Conservation (phyloP, 2,797 vertebrate species). For the Gallinago solitaria region DNA sequence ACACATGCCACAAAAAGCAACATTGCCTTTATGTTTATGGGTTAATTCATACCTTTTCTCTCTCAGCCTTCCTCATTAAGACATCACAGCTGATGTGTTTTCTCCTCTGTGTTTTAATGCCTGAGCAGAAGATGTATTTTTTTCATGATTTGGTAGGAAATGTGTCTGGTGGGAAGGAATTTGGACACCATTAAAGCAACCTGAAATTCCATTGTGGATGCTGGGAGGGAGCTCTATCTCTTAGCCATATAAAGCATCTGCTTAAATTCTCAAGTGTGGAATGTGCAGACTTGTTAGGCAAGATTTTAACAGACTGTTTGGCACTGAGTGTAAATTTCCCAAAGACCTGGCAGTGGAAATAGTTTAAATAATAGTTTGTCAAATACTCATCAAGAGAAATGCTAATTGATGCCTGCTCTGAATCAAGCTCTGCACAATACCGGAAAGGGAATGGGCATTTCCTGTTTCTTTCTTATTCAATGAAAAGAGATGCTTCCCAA, state of each 20-base stretch:
- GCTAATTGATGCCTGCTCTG: constrained; percentile 63
- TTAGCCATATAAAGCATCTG: constrained; percentile 59
- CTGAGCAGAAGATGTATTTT: constrained; percentile 47
- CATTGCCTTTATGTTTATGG: not conserved
- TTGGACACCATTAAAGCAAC: not conserved
- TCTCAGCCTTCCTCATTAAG: constrained; percentile 48
- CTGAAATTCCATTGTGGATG: not conserved
- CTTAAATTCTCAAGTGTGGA: constrained; percentile 63
- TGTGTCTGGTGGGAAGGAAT: constrained; percentile 4
- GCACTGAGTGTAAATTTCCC: constrained; percentile 66
- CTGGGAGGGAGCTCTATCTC: constrained; percentile 41
- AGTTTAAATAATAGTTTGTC: constrained; percentile 75
- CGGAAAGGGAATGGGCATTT: constrained; percentile 12
- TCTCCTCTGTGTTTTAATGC: constrained; percentile 23
- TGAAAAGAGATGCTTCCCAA: not conserved
- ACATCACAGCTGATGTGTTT: constrained; percentile 47
- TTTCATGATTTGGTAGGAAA: constrained; percentile 37
- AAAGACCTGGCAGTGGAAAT: constrained; percentile 73
- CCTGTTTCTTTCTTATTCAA: not conserved
- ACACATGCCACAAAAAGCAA: not conserved
- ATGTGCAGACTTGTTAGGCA: constrained; percentile 55
- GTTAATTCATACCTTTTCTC: not conserved
- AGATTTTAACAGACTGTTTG: constrained; percentile 76
- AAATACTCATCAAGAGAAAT: constrained; percentile 68
- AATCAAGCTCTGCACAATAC: not conserved